Base-by-base conservation (phyloP, 1,140 invertebrate species). In the Drosophila navojoa region DNA sequence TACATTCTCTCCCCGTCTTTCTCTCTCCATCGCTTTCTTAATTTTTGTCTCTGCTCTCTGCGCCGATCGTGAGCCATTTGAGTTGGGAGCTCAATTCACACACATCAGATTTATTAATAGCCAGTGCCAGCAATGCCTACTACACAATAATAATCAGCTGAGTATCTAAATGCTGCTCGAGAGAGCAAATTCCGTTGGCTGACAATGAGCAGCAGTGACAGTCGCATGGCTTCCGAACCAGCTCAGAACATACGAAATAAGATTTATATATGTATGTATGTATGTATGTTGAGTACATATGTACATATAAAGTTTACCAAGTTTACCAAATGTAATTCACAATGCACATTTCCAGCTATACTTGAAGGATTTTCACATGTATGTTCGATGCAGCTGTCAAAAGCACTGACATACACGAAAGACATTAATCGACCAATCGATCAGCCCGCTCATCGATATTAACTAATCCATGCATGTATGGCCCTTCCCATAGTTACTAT, bases 71-170 rank as follows among this genome's bases (percentile, higher is more conserved):
- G 55, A 38, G 47, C 47, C 44, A 35, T 42, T 54, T 29, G 62
- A 73, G 22, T 19, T n/a, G n/a, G n/a, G n/a, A n/a, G 54, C 13
- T 3, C 54, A 68, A 81, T 86, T 75, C 71, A 82, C 72, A 87
- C 76, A 89, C 82, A 87, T 87, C 82, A 87, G 82, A 87, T 71
- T 89, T 87, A 87, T 82, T 79, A 89, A 87, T 87, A 87, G 81
- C 80, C 68, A 77, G 47, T 57, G 52, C 29, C 22, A 44, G 55
- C 54, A 71, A 70, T 29, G 63, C 47, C 64, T 57, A 25, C 49
- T 47, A 50, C 55, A 69, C 45, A 71, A 58, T 27, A 45, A 25
- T 32, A 58, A 62, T 57, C 67, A 74, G 66, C 71, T 73, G 71
- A 73, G 71, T 73, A 73, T 60, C 42, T 15, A 38, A 71, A 74